phyloP scores from a whole-genome alignment of 2,888 invertebrate genomes.

The Busseola fusca region DNA sequence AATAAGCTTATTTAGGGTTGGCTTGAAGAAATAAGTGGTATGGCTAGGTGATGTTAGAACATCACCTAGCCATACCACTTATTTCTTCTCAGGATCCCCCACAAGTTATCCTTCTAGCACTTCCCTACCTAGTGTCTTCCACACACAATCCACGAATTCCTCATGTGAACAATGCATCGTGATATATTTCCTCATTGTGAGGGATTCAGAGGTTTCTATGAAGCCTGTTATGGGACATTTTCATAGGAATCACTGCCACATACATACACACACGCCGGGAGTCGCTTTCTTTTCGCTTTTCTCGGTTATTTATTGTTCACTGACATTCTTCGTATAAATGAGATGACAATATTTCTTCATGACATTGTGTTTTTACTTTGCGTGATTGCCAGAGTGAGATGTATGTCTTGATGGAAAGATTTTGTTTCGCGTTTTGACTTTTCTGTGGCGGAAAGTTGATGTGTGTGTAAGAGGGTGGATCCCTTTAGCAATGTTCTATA shows the following conservation, averaged over 20 bases:
- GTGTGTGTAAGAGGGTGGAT: neutral
- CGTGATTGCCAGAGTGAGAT: slow-evolving; percentile 26
- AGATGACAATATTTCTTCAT: slow-evolving; percentile 47
- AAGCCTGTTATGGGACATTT: slow-evolving; percentile 66
- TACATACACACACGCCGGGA: slow-evolving; percentile 42
- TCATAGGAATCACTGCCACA: slow-evolving; percentile 67
- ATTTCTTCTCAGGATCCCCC: neutral
- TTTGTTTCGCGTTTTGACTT: neutral
- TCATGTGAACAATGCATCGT: slow-evolving; percentile 38
- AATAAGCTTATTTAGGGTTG: neutral
- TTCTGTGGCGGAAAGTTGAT: neutral
- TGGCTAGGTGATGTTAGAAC: too few species aligned
- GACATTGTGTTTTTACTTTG: slow-evolving; percentile 41
- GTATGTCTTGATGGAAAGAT: slow-evolving; percentile 15
- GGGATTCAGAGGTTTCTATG: slow-evolving; percentile 66
- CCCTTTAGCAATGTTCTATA: neutral
- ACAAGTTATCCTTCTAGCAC: slow-evolving; percentile 23
- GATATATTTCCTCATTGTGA: slow-evolving; percentile 48
- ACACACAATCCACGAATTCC: slow-evolving; percentile 13
- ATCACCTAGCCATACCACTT: neutral
- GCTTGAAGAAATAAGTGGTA: too few species aligned
- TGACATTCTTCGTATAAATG: slow-evolving; percentile 42
- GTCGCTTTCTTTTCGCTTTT: slow-evolving; percentile 49
- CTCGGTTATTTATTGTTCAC: slow-evolving; percentile 57
- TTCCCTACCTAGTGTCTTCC: neutral